These are phyloP conservation scores for Champsocephalus gunnari DNA, from an alignment of 2,797 vertebrate species.

Conservation along the genomic window DNA sequence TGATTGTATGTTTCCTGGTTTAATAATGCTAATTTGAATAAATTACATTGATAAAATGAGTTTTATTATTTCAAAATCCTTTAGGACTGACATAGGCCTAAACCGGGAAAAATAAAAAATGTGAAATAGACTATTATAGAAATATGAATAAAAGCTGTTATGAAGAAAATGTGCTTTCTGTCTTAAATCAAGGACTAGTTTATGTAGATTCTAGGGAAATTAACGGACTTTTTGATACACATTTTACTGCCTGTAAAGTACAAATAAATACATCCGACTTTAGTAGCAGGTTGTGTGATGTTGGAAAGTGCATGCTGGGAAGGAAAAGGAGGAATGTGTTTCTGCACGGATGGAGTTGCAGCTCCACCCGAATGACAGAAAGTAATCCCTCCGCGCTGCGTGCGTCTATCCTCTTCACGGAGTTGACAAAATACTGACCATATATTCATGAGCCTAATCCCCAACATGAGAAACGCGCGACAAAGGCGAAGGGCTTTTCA, in stretches of 20 bases:
- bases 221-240: background rate
- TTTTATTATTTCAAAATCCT: slow-evolving; percentile 76
- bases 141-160: slow-evolving; percentile 80
- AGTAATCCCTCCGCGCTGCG: slow-evolving; percentile 73
- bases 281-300: slow-evolving; percentile 24
- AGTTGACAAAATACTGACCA: slow-evolving; percentile 84
- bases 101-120: slow-evolving; percentile 63
- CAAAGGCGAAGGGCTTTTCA: slow-evolving; percentile 81
- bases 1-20: slow-evolving; percentile 91
- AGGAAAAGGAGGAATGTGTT: slow-evolving; percentile 20
- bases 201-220: background rate
- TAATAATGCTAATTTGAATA: slow-evolving; percentile 88
- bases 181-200: slow-evolving; percentile 51
- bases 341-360: slow-evolving; percentile 21
- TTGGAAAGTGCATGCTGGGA: slow-evolving; percentile 18
- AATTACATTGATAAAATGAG: slow-evolving; percentile 79
- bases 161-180: slow-evolving; percentile 66
- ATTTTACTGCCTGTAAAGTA: slow-evolving; percentile 10
- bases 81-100: slow-evolving; percentile 64
- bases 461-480: slow-evolving; percentile 78
- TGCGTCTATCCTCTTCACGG: slow-evolving; percentile 71
- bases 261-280: slow-evolving; percentile 9
- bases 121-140: slow-evolving; percentile 77
- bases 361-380: slow-evolving; percentile 50
- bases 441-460: slow-evolving; percentile 86